Percentiles rank a stretch among this genome's conserved stretches.
These are phyloP conservation scores for Adineta ricciae DNA, from an alignment of 2,888 invertebrate genomes.

Conservation along the genomic window DNA sequence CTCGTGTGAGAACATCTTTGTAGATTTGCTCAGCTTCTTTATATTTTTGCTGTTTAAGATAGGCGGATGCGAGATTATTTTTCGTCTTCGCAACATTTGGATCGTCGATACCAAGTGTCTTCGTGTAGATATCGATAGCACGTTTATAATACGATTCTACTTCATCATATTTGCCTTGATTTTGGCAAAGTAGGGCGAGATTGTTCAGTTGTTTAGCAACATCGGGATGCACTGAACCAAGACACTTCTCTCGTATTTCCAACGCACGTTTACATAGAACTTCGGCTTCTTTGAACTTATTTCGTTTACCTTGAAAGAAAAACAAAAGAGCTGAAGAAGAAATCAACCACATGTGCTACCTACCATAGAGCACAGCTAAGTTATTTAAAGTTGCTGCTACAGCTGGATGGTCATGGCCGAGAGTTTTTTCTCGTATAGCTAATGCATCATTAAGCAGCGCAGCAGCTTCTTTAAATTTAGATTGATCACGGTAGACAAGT, in stretches of 20 bases:
- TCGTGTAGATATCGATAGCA: conserved; percentile 92
- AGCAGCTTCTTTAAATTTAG: conserved; percentile 98
- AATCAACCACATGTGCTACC: neutral
- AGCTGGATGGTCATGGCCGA: conserved; percentile 96
- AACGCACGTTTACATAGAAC: conserved; percentile 96
- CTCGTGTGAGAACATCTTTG: conserved; percentile 55
- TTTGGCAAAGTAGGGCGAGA: conserved; percentile 90
- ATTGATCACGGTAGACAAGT: conserved; percentile 82
- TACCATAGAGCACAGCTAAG: conserved; percentile 87
- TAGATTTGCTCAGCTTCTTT: conserved; percentile 95
- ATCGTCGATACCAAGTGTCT: conserved; percentile 72
- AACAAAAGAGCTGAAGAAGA: no score
- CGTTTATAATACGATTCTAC: conserved; percentile 72
- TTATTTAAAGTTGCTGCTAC: conserved; percentile 99
- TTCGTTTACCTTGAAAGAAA: conserved; percentile 61
- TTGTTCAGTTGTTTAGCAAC: conserved; percentile 99
- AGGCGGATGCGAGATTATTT: conserved; percentile 96
- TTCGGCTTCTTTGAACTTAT: conserved; percentile 58
- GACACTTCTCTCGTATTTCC: conserved; percentile 91
- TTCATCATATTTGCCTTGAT: conserved; percentile 79
- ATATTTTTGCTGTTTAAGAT: conserved; percentile 91
- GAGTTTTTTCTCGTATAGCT: conserved; percentile 90
- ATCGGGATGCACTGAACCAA: conserved; percentile 95
- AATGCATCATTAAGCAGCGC: conserved; percentile 92
- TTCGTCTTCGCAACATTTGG: conserved; percentile 98